Evolutionary conservation across 2,113 vertebrate genomes (phyloP), one percentile per base, ranked within the genome.

Genomic region (Apeltes quadracus): DNA sequence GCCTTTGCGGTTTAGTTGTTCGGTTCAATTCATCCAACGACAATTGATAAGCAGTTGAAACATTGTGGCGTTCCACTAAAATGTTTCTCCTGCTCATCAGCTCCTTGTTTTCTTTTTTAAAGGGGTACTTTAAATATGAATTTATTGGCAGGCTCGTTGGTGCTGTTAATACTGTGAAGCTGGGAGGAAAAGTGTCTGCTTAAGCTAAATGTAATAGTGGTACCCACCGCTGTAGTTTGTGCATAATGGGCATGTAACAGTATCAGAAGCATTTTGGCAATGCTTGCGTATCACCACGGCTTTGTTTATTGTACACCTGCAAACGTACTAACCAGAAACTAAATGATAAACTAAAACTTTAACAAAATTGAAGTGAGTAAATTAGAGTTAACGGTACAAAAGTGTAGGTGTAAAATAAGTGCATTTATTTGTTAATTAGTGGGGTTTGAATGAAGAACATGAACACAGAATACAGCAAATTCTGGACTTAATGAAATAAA

Each of bases 1-100:
- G 72, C 61, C 14, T 50, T 56, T 22, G 34, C 56, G 68, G 18
- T 71, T 43, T 61, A 29, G 51, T 9, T n/a, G n/a, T n/a, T n/a
- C 56, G 68, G 18, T 68, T 43, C 53, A 29, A 44, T 9, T 16
- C 64, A 8, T 57, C 39, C 72, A 54, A 15, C 64, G n/a, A n/a
- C n/a, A n/a, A n/a, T n/a, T n/a, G 25, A 55, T 48, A 22, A 70
- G 16, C 22, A 39, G 48, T 51, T 23, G 11, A 46, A 46, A 57
- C 11, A 7, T n/a, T 15, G 29, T 46, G n/a, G 39, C n/a, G 32
- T 51, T n/a, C 22, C 43, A 38, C 43, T 14, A 38, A 50, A 29
- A 18, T 2, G 29, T 46, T 5, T 15, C 25, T 32, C 9, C 16
- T 22, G 53, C 20, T 5, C 20, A 34, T 46, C 13, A 5, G 38